These are phyloP conservation scores for Takifugu rubripes DNA, from an alignment of 2,797 vertebrate species.

Conservation along the genomic window DNA sequence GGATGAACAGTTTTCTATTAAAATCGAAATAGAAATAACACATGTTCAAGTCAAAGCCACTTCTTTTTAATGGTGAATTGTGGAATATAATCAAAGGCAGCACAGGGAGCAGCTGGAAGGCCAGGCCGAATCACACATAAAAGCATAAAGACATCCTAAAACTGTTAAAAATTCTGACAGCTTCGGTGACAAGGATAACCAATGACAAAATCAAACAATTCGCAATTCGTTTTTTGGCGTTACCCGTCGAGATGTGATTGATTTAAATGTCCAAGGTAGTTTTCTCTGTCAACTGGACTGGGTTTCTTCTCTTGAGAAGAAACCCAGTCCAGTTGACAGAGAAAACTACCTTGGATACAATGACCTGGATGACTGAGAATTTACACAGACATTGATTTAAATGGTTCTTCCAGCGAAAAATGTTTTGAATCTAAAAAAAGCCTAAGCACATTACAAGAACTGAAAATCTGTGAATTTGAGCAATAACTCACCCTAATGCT, in stretches of 20 bases:
- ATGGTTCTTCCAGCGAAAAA: no score
- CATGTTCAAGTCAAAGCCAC: constrained; percentile 64
- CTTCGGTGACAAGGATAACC: constrained; percentile 15
- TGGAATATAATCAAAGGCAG: constrained; percentile 54
- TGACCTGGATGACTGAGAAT: no score
- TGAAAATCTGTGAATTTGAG: no score
- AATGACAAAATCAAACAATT: constrained; percentile 6
- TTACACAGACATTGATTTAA: background rate
- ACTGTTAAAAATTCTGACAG: constrained; percentile 40
- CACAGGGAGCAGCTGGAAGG: constrained; percentile 49
- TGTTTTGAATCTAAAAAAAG: background rate
- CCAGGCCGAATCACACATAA: constrained; percentile 48
- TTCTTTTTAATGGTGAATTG: constrained; percentile 57
- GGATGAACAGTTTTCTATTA: constrained; percentile 73
- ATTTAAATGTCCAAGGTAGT: no score
- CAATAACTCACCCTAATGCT: constrained; percentile 17
- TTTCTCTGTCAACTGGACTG: no score
- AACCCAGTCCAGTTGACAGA: no score
- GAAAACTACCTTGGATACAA: no score
- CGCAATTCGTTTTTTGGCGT: background rate
- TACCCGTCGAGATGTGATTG: constrained; percentile 1
- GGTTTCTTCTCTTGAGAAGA: no score
- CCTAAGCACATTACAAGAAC: background rate
- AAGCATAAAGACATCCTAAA: constrained; percentile 40
- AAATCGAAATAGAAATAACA: constrained; percentile 70